Base-by-base conservation (phyloP, 2,797 vertebrate genomes). In the Mormyrus proboscirostris region DNA sequence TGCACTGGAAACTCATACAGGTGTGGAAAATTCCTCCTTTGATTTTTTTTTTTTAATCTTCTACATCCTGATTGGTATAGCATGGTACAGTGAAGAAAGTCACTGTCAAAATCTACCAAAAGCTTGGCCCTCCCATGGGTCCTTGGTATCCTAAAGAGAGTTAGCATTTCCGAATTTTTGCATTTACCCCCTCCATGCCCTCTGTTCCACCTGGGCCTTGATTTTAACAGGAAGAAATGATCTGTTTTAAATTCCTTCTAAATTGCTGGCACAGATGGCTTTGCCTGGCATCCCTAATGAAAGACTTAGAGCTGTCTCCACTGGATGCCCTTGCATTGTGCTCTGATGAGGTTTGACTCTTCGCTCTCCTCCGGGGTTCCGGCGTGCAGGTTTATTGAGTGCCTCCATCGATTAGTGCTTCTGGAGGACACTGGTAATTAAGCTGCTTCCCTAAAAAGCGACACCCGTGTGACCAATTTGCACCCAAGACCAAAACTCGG, bases 1-100 rank as follows among this genome's bases (percentile, higher is more conserved):
- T 95, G 95, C 92, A 95, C 12, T 96, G 96, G 95, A 96, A 96
- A 82, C 95, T 96, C 91, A 89, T 96, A 55, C 95, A 96, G 95
- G 96, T 97, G 94, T 97, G 94, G 83, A 88, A 59, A 38, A 50
- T 22, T 55, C 33, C 12, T 69, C 73, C 38, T 44, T 62, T 65
- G n/a, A n/a, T 19, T 51, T 55, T 4, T 86, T 86, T 29, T 53
- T 22, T 55, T 6, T 86, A 5, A 6, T 33, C 19, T 14, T 22
- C 86, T 14, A 22, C 41, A n/a, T 25, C 22, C 8, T 14, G 57
- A 57, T 19, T 47, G 55, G 22, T 33, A 12, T 8, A 25, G 49
- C 12, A 6, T 86, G 84, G 22, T 51, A 16, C n/a, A 12, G 84
- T 19, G 19, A 6, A 33, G 4, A 22, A 49, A 25, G 57, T 44